Base-by-base conservation (phyloP, 2,113 vertebrate species). In the Siniperca knerii region DNA sequence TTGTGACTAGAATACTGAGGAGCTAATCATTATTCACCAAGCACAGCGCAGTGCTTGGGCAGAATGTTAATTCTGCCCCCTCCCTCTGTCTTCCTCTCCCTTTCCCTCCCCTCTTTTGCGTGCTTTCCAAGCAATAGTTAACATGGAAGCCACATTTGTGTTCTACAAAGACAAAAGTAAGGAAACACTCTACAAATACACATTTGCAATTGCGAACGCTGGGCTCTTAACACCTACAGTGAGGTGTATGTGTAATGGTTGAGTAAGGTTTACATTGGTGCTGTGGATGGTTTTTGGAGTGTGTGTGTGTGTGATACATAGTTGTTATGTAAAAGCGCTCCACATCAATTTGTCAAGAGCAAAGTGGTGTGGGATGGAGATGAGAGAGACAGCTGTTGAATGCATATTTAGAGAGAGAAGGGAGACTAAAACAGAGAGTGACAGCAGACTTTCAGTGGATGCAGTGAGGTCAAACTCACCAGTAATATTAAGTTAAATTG, bases 1-100 rank as follows among this genome's bases (percentile, higher is more conserved):
- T 94, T 96, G 96, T 95, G 95, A 95, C 93, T 85, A 78, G 95
- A 95, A 96, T 96, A 89, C 95, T 92, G 94, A 96, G 82, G 68
- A 95, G 93, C 94, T 96, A 90, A 96, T 96, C 95, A 96, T 96
- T 96, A 96, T 96, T 96, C 96, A 87, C 92, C 89, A 64, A 94
- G 93, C 93, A 77, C 88, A 92, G 90, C 86, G 78, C 91, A 90
- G 93, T 55, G 85, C 90, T 94, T 48, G 82, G 88, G 87, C 88
- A 90, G 95, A 96, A 96, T 96, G 95, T 95, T 95, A 96, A 95
- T 94, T 86, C 87, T 55, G 85, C 86, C 82, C 42, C 68, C 48
- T 84, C 83, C 86, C 88, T 75, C 85, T 75, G 83, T 64, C 87
- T 84, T 80, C 80, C 86, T 81, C 84, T 88, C 83, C 84, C 54